Percentiles rank a stretch among this genome's conserved stretches.
phyloP scores from a whole-genome alignment of 2,113 vertebrate genomes.

The Symphodus melops region DNA sequence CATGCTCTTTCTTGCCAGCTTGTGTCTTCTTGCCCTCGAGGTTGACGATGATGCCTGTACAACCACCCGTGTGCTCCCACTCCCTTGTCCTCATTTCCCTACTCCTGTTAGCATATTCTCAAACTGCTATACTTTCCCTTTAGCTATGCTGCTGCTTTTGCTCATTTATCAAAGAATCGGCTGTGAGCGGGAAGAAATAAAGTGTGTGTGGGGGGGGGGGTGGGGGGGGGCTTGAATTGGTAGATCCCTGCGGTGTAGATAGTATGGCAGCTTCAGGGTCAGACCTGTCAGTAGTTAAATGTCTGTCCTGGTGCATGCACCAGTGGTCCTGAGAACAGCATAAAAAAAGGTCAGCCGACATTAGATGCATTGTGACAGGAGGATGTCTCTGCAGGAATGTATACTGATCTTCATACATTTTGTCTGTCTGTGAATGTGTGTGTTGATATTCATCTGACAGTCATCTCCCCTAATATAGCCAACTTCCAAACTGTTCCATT shows the following conservation, averaged over 20 bases:
- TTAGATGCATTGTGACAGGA: slow-evolving; percentile 49
- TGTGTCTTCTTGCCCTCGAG: slow-evolving; percentile 58
- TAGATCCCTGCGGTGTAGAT: not conserved
- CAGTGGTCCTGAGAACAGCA: slow-evolving; percentile 16
- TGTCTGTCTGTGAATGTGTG: not conserved
- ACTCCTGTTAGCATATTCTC: slow-evolving; percentile 21
- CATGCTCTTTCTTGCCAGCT: slow-evolving; percentile 56
- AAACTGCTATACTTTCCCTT: slow-evolving; percentile 9
- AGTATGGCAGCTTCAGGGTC: slow-evolving; percentile 34
- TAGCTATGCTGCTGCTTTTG: slow-evolving; percentile 2
- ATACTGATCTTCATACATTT: slow-evolving; percentile 6
- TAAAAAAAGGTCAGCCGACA: slow-evolving; percentile 50
- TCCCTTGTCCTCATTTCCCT: slow-evolving; percentile 45
- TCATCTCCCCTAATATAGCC: slow-evolving; percentile 2
- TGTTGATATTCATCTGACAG: slow-evolving; percentile 11
- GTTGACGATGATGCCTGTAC: slow-evolving; percentile 25
- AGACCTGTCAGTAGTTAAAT: slow-evolving; percentile 24
- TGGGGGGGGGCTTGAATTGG: not conserved
- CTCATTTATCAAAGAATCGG: slow-evolving; percentile 23
- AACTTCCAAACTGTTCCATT: not conserved
- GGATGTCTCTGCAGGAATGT: slow-evolving; percentile 24
- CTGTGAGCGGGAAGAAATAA: not conserved
- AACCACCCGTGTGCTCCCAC: slow-evolving; percentile 42
- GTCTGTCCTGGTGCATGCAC: slow-evolving; percentile 32
- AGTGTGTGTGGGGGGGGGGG: too few species aligned